phyloP scores from a whole-genome alignment of 2,113 vertebrate species.

The Desmodus rotundus region DNA sequence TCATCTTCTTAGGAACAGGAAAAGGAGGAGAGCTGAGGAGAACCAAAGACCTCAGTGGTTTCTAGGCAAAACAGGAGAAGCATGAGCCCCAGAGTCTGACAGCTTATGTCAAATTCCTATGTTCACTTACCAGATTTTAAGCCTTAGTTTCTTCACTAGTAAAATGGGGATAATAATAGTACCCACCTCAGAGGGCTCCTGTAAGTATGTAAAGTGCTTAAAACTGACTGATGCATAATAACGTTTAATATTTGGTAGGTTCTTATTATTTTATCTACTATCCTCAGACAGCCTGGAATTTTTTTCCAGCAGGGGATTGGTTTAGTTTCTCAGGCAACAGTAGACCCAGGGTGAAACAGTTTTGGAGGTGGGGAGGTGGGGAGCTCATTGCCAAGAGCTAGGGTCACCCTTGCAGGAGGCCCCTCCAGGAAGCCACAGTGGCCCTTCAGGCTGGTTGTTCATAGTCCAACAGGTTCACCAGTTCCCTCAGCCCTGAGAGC shows the following conservation, averaged over 20 bases:
- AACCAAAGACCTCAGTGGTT: background rate
- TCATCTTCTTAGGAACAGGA: background rate
- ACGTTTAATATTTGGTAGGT: background rate
- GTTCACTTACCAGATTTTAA: background rate
- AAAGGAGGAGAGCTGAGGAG: background rate
- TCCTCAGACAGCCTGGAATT: background rate
- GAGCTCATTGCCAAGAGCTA: background rate
- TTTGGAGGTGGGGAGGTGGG: too few species aligned
- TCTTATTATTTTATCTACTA: background rate
- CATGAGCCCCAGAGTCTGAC: background rate
- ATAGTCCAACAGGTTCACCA: background rate
- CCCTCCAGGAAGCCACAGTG: background rate
- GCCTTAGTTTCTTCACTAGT: too few species aligned
- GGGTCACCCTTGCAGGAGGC: background rate
- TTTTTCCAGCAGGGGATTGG: background rate
- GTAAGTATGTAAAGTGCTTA: background rate
- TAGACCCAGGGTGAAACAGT: background rate
- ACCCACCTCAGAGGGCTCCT: too few species aligned
- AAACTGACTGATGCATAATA: background rate
- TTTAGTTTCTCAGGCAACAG: background rate
- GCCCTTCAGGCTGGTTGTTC: background rate
- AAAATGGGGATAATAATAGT: too few species aligned
- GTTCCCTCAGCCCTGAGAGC: background rate
- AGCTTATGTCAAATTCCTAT: background rate
- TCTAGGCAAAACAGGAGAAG: background rate